phyloP scores from a whole-genome alignment of 2,888 invertebrate species.

The Aphelenchoides bicaudatus region DNA sequence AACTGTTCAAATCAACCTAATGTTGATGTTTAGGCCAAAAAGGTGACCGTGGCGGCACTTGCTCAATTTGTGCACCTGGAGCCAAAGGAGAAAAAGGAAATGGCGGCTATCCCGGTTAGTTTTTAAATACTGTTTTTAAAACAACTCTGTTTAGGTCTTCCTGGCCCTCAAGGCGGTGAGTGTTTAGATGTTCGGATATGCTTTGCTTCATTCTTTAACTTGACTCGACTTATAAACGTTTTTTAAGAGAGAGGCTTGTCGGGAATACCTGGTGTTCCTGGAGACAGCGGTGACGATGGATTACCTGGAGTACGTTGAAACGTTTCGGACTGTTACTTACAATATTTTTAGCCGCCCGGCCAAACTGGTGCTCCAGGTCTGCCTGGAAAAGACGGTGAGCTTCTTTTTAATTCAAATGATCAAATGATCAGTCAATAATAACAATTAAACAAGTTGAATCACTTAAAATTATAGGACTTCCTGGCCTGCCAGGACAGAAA shows the following conservation, averaged over 20 bases:
- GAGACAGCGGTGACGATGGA: conserved; percentile 60
- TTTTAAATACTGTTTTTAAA: not conserved
- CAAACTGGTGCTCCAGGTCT: conserved; percentile 62
- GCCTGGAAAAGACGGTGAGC: conserved; percentile 66
- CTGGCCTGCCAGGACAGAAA: conserved; percentile 54
- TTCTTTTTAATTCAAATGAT: too few relatives aligned
- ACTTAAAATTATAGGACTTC: conserved; percentile 39
- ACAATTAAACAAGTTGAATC: not conserved
- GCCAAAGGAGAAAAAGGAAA: conserved; percentile 61
- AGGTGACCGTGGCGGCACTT: conserved; percentile 61
- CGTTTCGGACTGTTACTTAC: conserved; percentile 24
- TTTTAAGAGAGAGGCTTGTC: conserved; percentile 16
- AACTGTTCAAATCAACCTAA: too few relatives aligned
- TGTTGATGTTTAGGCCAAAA: conserved; percentile 48
- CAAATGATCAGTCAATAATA: not conserved
- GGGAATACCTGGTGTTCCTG: conserved; percentile 51
- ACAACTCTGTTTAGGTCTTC: conserved; percentile 38
- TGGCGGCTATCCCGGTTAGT: conserved; percentile 51
- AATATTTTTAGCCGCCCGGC: conserved; percentile 46
- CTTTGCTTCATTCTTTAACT: conserved; percentile 26
- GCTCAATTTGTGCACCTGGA: conserved; percentile 56
- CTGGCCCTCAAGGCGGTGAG: conserved; percentile 36
- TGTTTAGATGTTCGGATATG: conserved; percentile 28
- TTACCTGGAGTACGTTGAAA: conserved; percentile 47
- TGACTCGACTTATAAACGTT: not conserved